A percentile compares a stretch with the other conserved stretches of the same genome.
phyloP scores from a whole-genome alignment of 2,113 vertebrate genomes.

The Neogale vison region DNA sequence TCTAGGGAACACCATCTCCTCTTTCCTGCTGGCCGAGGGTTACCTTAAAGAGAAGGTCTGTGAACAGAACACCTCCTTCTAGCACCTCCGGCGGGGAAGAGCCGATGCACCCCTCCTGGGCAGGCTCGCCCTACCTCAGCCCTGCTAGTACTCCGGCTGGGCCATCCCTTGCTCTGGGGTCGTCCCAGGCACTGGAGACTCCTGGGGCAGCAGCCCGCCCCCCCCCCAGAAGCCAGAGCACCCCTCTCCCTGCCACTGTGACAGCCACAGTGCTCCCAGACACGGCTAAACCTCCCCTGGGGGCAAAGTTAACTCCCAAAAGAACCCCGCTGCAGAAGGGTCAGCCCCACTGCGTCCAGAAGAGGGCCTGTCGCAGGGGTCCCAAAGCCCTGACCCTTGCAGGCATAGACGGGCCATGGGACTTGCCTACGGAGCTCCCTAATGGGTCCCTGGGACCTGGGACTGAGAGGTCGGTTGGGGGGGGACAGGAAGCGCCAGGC shows the following conservation, averaged over 20 bases:
- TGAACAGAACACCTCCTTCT: background rate
- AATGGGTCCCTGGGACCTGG: background rate
- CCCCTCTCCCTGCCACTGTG: rapidly evolving
- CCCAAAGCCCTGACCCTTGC: background rate
- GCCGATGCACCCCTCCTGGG: rapidly evolving
- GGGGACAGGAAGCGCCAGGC: background rate
- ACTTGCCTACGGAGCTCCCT: background rate
- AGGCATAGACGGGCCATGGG: rapidly evolving
- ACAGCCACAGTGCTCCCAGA: background rate
- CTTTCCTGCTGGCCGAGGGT: background rate
- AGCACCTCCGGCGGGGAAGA: background rate
- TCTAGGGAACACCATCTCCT: background rate
- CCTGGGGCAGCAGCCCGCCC: background rate
- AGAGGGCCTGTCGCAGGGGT: background rate
- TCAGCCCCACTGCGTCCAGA: background rate
- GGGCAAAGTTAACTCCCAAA: background rate
- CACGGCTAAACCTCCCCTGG: rapidly evolving
- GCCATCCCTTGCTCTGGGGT: background rate
- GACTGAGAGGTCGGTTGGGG: background rate
- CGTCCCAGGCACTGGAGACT: rapidly evolving
- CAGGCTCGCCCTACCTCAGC: background rate
- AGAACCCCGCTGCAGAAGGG: background rate
- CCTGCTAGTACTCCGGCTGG: background rate
- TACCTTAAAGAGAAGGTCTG: too few species aligned
- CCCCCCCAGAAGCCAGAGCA: background rate